Evolutionary conservation across 2,113 vertebrate species (phyloP).

Genomic region (Anas platyrhynchos): DNA sequence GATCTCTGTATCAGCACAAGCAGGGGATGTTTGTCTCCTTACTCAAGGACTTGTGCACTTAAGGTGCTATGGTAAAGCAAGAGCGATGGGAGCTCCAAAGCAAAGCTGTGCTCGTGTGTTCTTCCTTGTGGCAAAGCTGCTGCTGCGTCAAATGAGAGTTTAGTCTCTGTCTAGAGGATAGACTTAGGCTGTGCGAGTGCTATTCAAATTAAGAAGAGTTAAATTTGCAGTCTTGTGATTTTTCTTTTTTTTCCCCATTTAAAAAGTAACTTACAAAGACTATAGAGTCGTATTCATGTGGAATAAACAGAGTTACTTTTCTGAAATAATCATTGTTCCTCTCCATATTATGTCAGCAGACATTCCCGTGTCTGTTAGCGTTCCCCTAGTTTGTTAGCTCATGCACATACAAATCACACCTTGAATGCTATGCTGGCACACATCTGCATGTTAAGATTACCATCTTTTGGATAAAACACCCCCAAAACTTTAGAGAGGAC

Average conservation of each 20-base stretch:
- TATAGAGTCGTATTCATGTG: not conserved
- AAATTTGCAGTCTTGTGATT: not conserved
- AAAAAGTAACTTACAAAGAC: not conserved
- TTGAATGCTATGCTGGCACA: not conserved
- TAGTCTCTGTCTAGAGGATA: not conserved
- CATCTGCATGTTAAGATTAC: not conserved
- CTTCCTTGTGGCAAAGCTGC: not conserved
- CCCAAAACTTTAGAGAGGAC: not conserved
- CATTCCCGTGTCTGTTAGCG: not conserved
- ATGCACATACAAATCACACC: not conserved
- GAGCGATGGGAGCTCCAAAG: not conserved
- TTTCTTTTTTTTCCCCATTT: not conserved
- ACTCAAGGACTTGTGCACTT: accelerated
- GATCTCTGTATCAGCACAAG: not conserved
- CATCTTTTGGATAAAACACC: not conserved
- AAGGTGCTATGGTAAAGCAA: not conserved
- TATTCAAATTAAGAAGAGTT: not conserved
- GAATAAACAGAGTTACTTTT: not conserved
- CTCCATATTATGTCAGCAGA: not conserved
- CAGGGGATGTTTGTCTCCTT: not conserved
- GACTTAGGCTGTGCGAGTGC: not conserved
- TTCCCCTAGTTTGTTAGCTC: not conserved
- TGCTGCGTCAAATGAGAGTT: not conserved
- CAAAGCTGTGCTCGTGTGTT: not conserved
- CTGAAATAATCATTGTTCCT: not conserved